phyloP scores from a whole-genome alignment of 2,888 invertebrate species.

The Steinernema carpocapsae region DNA sequence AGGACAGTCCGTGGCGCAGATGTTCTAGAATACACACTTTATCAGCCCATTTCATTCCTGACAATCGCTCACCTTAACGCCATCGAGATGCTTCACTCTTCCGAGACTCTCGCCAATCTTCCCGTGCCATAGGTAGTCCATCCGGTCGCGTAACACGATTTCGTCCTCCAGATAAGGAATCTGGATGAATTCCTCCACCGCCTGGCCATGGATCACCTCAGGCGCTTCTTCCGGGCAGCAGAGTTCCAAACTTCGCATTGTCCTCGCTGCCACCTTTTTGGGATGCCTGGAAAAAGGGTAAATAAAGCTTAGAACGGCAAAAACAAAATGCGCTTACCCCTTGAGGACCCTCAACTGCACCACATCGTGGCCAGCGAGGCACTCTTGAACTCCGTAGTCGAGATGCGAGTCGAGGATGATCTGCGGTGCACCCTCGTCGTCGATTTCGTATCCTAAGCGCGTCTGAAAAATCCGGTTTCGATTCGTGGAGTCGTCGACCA shows the following conservation, averaged over 20 bases:
- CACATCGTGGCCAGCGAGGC: background rate
- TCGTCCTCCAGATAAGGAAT: constrained; percentile 14
- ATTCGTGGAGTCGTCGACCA: background rate
- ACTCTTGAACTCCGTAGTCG: background rate
- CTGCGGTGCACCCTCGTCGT: background rate
- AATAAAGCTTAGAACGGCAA: background rate
- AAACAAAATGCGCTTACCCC: background rate
- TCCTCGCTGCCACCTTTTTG: background rate
- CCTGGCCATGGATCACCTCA: background rate
- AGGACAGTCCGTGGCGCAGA: constrained; percentile 3
- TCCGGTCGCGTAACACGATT: background rate
- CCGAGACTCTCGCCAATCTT: background rate
- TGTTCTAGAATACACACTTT: background rate
- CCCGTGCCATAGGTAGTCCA: constrained; percentile 2
- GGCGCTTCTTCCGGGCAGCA: background rate
- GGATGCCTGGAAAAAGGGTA: background rate
- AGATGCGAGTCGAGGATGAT: background rate
- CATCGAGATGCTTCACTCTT: background rate
- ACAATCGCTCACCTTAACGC: background rate
- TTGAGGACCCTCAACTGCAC: background rate
- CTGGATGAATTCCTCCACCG: background rate
- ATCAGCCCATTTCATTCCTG: background rate
- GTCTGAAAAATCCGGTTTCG: background rate
- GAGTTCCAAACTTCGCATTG: background rate
- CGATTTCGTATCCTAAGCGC: background rate